Conservation (phyloP, 2,797 vertebrate species). For the Eulemur albifrons region DNA sequence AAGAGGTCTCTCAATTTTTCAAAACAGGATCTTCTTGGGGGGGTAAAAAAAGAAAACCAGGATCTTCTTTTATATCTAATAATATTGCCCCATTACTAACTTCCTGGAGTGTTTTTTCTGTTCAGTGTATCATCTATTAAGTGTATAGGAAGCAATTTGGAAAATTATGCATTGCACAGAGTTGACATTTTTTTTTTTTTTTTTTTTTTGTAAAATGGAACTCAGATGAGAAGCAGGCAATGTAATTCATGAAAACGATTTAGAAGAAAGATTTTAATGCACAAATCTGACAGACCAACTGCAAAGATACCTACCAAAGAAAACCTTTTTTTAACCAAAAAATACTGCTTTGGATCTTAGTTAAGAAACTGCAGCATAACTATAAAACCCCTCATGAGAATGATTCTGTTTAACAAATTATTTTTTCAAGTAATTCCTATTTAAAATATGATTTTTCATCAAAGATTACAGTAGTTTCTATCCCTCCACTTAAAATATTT, state of each 20-base stretch:
- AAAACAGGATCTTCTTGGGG: neutral
- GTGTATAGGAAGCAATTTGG: neutral
- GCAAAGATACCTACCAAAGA: neutral
- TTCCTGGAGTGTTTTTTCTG: neutral
- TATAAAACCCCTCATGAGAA: neutral
- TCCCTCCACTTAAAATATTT: neutral
- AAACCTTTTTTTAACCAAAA: neutral
- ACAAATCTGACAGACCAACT: neutral
- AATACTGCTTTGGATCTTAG: neutral
- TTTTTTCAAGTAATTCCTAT: neutral
- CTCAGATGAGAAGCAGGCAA: neutral
- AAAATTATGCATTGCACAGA: neutral
- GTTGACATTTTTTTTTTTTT: too few species aligned
- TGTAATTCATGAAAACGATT: neutral
- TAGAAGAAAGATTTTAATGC: neutral
- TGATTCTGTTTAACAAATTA: neutral
- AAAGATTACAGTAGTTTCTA: neutral
- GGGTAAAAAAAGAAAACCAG: neutral
- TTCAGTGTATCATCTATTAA: neutral
- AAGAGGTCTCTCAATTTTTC: neutral
- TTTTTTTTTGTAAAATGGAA: neutral
- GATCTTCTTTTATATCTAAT: neutral
- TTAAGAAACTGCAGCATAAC: neutral
- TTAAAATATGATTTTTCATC: constrained; percentile 4
- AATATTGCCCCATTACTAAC: neutral